Percentiles rank a stretch among this genome's conserved stretches.
Conservation (phyloP, 2,113 vertebrate genomes). For the Rynchops niger region DNA sequence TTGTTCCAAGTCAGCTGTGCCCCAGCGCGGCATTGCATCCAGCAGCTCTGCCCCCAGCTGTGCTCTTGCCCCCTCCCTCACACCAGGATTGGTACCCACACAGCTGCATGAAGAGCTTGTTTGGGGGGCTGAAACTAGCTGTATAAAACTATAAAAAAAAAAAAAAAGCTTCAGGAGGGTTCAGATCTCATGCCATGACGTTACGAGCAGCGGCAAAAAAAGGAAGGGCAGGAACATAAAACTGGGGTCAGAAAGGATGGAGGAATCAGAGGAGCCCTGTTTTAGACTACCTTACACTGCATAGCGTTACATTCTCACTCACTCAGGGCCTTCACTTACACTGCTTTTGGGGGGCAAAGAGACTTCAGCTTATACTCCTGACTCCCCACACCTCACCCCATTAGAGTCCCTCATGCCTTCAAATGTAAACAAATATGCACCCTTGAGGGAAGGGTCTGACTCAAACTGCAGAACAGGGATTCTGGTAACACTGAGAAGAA, state of each 20-base stretch:
- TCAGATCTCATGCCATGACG: neutral
- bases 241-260: neutral
- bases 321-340: neutral
- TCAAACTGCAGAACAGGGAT: neutral
- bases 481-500: neutral
- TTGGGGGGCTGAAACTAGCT: neutral
- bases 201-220: neutral
- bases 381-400: neutral
- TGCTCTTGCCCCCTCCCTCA: neutral
- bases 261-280: neutral
- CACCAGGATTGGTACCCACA: neutral
- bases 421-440: neutral
- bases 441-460: neutral
- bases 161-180: neutral
- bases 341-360: fast-evolving
- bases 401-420: neutral
- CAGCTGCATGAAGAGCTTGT: neutral
- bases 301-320: neutral
- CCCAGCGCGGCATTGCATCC: neutral
- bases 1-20: neutral
- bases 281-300: neutral
- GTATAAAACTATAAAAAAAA: neutral
- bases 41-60: neutral
- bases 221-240: neutral
- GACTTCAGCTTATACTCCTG: neutral